These are phyloP conservation scores for Gymnothorax reevesii DNA, from an alignment of 2,797 vertebrate species.

Conservation along the genomic window DNA sequence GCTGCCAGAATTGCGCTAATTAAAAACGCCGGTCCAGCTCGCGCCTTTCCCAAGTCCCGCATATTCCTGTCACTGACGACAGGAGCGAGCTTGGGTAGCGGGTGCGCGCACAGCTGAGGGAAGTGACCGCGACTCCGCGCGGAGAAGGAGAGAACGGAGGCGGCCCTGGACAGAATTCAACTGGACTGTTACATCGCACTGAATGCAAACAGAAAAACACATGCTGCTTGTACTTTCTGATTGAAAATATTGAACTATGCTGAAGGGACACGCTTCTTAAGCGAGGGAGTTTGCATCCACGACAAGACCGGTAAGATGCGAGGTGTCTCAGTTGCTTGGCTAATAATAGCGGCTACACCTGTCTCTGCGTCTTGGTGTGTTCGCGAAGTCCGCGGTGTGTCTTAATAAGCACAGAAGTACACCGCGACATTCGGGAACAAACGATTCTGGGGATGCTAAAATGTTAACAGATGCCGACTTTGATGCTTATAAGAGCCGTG, in stretches of 20 bases:
- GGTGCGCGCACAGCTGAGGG: constrained; percentile 18
- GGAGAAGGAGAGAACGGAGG: background rate
- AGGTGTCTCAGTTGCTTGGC: constrained; percentile 7
- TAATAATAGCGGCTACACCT: constrained; percentile 15
- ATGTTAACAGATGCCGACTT: background rate
- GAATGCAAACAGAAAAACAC: background rate
- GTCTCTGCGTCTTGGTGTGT: background rate
- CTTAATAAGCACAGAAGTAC: background rate
- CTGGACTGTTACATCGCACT: background rate
- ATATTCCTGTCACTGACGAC: background rate
- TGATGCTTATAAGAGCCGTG: background rate
- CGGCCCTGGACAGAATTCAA: background rate
- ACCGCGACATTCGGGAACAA: constrained; percentile 1
- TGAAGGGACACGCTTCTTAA: background rate
- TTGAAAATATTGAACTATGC: background rate
- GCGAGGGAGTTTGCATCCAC: background rate
- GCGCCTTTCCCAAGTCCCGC: background rate
- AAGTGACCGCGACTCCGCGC: constrained; percentile 12
- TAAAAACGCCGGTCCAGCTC: constrained; percentile 1
- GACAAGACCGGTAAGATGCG: constrained; percentile 13
- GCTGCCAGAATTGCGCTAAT: background rate
- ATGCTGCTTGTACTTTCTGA: background rate
- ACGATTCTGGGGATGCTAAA: background rate
- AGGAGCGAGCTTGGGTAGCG: constrained; percentile 9
- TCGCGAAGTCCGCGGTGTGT: background rate